These are phyloP conservation scores for Pseudonaja textilis DNA, from an alignment of 2,113 vertebrate genomes.

Conservation along the genomic window DNA sequence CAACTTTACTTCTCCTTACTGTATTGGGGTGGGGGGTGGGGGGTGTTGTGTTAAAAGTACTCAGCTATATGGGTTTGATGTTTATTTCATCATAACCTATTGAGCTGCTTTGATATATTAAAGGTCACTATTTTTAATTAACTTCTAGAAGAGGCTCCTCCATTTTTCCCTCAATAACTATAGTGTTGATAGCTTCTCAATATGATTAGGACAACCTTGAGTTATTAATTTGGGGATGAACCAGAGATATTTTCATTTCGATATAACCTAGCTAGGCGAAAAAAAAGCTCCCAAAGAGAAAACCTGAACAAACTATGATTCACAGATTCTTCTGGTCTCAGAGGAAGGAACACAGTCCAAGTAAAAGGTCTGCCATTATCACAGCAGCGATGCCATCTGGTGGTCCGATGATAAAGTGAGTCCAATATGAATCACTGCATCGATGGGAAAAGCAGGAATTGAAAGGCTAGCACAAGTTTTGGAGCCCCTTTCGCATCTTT, in stretches of 20 bases:
- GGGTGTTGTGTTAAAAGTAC: not conserved
- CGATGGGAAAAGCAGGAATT: not conserved
- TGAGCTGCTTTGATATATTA: not conserved
- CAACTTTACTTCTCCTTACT: not conserved
- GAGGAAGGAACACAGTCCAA: not conserved
- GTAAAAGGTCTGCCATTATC: not conserved
- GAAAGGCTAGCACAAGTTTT: not conserved
- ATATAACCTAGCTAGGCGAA: not conserved
- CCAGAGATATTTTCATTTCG: not conserved
- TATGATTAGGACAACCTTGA: not conserved
- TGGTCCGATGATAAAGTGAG: slow-evolving; percentile 34
- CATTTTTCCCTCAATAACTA: not conserved
- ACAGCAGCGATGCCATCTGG: slow-evolving; percentile 52
- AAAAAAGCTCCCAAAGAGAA: rapidly evolving
- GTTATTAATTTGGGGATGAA: not conserved
- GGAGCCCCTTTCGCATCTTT: not conserved
- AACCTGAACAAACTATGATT: not conserved
- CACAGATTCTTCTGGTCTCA: slow-evolving; percentile 3
- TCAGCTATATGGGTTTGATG: not conserved
- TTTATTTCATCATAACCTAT: not conserved
- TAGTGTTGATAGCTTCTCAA: not conserved
- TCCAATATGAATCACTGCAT: rapidly evolving
- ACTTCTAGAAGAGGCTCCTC: not conserved
- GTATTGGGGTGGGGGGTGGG: not conserved
- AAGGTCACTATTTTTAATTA: not conserved